Evolutionary conservation across 2,113 vertebrate species (phyloP).

Genomic region (Chrysochloris asiatica): DNA sequence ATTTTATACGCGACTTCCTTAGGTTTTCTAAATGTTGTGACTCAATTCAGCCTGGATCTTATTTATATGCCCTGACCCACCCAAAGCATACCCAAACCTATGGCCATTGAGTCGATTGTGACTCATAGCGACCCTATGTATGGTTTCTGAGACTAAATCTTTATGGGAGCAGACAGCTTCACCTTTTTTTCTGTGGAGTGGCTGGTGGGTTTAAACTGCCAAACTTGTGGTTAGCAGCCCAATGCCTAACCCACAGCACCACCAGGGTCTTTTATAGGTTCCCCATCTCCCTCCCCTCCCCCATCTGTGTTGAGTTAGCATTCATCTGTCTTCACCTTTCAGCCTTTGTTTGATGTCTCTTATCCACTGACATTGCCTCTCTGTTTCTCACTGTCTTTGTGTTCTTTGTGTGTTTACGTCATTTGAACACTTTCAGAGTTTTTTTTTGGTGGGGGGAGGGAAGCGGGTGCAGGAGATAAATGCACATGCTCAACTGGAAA

Average conservation of each 20-base stretch:
- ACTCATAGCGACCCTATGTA: too few species aligned
- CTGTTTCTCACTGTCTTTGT: neutral
- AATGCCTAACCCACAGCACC: too few species aligned
- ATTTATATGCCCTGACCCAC: neutral
- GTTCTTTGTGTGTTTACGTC: neutral
- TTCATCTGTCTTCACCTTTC: neutral
- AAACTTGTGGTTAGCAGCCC: too few species aligned
- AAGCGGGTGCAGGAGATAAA: neutral
- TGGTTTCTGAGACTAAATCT: too few species aligned
- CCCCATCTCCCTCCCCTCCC: neutral
- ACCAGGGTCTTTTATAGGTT: too few species aligned
- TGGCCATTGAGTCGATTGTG: too few species aligned
- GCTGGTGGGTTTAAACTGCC: too few species aligned
- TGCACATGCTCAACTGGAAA: neutral
- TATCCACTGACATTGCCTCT: neutral
- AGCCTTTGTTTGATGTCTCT: neutral
- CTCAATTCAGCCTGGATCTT: neutral
- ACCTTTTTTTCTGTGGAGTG: too few species aligned
- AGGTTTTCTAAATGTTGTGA: neutral
- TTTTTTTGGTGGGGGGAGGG: neutral
- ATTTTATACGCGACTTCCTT: neutral
- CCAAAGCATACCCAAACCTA: too few species aligned
- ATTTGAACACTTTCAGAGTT: neutral
- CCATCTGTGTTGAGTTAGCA: rapidly evolving
- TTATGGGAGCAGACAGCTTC: too few species aligned